Base-by-base conservation (phyloP, 2,113 vertebrate species). In the Heliornis fulica region DNA sequence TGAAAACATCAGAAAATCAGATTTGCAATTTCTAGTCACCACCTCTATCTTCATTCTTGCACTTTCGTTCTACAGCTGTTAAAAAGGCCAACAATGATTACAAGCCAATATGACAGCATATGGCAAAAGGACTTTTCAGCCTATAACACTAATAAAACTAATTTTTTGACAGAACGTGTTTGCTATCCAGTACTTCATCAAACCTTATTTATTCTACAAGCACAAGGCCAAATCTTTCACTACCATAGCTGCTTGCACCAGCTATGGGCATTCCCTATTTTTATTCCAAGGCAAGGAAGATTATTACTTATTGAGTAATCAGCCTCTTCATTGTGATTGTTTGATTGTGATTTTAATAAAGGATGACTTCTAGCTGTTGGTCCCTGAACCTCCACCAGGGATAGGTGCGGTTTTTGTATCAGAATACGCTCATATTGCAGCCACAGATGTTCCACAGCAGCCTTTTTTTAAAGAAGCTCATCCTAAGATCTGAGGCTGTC, bases 11-110 rank as follows among this genome's bases (percentile, higher is more conserved):
- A 95, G 40, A 83, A 89, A 70, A 64, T 14, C 8, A 26, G 5
- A 77, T 83, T 31, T 78, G 46, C 26, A 80, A 71, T 34, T 77
- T 87, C 43, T n/a, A 81, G 41, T 64, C 1, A 4, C 72, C 66
- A 36, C 43, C 56, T 84, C 23, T 86, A 6, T 83, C 41, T 50
- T 45, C 29, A 38, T 70, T 90, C 64, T 46, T 60, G n/a, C 38
- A 36, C 46, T 89, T 79, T 61, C 80, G 34, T 29, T 89, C 87
- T 87, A 50, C 69, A 79, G 78, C 90, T 96, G 92, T 93, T 94
- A 94, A 82, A 93, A 94, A 86, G 93, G 88, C 75, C 68, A 94
- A 40, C 63, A 63, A 28, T 69, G 48, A 89, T 83, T 64, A 63
- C 76, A 93, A 93, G 40, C 45, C 61, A 88, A 2, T 32, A 89